Percentiles rank a stretch among this genome's conserved stretches.
phyloP scores from a whole-genome alignment of 1,140 invertebrate genomes.

The Neelides sp. region DNA sequence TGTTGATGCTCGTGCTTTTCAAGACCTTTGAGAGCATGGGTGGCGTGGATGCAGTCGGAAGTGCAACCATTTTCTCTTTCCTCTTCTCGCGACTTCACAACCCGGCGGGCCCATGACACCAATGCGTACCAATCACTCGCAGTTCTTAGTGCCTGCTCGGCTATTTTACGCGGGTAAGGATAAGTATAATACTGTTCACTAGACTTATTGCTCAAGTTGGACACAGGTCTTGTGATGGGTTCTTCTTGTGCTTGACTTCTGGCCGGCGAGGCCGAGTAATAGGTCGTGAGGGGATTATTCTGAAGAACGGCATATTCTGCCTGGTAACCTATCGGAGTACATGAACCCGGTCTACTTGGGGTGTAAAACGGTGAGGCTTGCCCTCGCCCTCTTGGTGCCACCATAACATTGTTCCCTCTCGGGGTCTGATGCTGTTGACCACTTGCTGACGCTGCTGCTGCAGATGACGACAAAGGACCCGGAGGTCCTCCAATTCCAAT shows the following conservation, averaged over 20 bases:
- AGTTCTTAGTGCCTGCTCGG: constrained; percentile 22
- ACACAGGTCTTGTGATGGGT: constrained; percentile 28
- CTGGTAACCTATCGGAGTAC: too few species aligned
- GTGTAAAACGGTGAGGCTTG: too few species aligned
- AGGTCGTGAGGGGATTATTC: too few species aligned
- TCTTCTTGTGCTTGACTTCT: constrained; percentile 28
- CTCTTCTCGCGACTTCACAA: constrained; percentile 28
- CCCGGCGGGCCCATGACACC: constrained; percentile 27
- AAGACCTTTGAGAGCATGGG: constrained; percentile 27
- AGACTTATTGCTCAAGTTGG: constrained; percentile 30
- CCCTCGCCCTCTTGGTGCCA: too few species aligned
- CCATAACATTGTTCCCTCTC: too few species aligned
- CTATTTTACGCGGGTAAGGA: constrained; percentile 28
- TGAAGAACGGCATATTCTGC: too few species aligned
- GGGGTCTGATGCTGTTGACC: neutral
- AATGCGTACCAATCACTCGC: constrained; percentile 26
- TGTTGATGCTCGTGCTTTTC: constrained; percentile 27
- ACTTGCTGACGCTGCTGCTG: neutral
- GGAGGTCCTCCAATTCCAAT: too few species aligned
- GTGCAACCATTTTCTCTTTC: constrained; percentile 15
- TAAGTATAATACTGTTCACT: constrained; percentile 31
- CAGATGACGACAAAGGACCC: neutral
- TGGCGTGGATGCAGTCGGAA: constrained; percentile 28
- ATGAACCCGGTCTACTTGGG: too few species aligned
- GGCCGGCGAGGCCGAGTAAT: too few species aligned